Evolutionary conservation across 2,797 vertebrate species (phyloP).

Genomic region (Rhynchotus rufescens): DNA sequence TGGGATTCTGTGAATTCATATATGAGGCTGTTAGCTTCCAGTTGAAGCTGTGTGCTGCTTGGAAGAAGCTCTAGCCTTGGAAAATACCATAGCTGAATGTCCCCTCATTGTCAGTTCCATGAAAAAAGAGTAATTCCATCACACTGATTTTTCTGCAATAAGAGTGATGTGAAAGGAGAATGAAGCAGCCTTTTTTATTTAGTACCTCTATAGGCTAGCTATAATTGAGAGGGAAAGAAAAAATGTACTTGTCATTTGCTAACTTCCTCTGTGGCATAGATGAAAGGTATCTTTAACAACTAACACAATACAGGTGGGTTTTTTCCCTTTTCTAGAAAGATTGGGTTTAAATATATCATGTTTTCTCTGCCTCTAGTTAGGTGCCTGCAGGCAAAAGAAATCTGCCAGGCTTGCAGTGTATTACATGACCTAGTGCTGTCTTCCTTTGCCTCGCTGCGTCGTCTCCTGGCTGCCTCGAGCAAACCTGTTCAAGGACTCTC

Average conservation of each 20-base stretch:
- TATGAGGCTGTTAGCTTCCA: background rate
- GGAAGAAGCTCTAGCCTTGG: background rate
- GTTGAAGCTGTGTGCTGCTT: background rate
- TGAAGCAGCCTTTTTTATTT: background rate
- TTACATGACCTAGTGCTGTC: background rate
- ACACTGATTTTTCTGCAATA: background rate
- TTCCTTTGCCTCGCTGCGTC: background rate
- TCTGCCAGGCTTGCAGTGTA: background rate
- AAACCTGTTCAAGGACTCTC: background rate
- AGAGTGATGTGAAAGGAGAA: background rate
- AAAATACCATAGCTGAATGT: background rate
- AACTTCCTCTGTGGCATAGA: background rate
- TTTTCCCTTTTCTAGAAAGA: background rate
- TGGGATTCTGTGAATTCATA: background rate
- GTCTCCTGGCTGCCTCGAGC: background rate
- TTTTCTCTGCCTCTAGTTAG: background rate
- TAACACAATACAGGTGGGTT: background rate
- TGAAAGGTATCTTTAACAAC: slow-evolving; percentile 6
- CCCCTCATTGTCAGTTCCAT: background rate
- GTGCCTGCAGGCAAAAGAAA: slow-evolving; percentile 8
- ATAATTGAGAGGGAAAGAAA: slow-evolving; percentile 9
- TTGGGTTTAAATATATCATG: background rate
- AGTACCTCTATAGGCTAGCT: background rate
- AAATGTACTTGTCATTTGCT: slow-evolving; percentile 22
- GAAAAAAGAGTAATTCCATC: background rate